Evolutionary conservation across 2,797 vertebrate species (phyloP).

Genomic region (Paguma larvata): DNA sequence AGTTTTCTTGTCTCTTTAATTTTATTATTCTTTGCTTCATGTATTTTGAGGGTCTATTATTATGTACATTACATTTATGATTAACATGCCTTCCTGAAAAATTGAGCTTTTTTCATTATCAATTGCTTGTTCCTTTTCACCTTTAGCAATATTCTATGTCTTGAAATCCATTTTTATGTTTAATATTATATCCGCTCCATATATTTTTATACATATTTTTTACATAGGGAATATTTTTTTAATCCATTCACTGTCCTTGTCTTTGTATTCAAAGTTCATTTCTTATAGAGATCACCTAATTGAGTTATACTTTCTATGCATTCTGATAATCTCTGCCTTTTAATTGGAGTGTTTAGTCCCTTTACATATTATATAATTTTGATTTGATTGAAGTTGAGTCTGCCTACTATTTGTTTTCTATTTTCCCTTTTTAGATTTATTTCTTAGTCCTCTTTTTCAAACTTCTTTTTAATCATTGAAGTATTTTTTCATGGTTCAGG

Average conservation of each 20-base stretch:
- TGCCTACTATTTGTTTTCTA: neutral
- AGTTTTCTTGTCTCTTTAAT: neutral
- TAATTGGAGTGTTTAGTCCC: neutral
- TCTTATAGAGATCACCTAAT: neutral
- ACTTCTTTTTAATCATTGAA: neutral
- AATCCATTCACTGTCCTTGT: neutral
- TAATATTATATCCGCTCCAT: neutral
- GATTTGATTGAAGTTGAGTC: neutral
- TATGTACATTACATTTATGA: neutral
- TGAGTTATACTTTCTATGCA: neutral
- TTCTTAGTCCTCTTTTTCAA: neutral
- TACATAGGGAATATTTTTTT: neutral
- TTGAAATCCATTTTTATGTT: neutral
- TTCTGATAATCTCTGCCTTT: neutral
- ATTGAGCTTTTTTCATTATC: neutral
- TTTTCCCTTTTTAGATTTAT: neutral
- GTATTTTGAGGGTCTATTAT: neutral
- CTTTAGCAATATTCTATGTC: neutral
- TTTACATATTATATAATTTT: constrained; percentile 5
- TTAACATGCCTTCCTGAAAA: neutral
- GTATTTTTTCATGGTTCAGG: neutral
- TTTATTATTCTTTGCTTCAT: neutral
- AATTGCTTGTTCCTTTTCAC: neutral
- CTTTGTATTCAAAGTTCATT: neutral
- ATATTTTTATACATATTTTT: neutral